phyloP scores from a whole-genome alignment of 2,888 invertebrate genomes.

The Crematogaster levior region DNA sequence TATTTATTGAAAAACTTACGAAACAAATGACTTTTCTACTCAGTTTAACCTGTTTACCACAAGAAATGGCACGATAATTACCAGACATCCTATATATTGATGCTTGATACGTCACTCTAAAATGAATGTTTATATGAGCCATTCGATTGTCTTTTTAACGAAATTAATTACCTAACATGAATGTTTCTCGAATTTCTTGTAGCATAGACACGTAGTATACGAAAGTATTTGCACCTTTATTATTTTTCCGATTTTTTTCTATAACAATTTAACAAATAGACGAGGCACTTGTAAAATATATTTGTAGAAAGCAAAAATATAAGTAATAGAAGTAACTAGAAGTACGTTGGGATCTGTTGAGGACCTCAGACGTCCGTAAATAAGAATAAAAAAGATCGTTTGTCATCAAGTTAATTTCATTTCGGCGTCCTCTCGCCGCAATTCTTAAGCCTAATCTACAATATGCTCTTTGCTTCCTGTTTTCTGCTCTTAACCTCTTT shows the following conservation, averaged over 20 bases:
- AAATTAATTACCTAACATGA: neutral
- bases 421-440: constrained; percentile 2
- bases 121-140: neutral
- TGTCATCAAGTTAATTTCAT: neutral
- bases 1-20: no score
- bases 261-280: neutral
- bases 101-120: neutral
- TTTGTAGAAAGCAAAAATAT: neutral
- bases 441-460: no score
- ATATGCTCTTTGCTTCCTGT: no score
- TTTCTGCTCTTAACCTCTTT: no score
- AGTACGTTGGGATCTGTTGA: neutral
- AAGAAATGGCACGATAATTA: no score
- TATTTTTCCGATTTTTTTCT: neutral
- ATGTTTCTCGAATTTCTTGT: no score
- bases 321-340: neutral
- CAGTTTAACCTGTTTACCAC: no score
- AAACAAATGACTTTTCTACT: no score
- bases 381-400: neutral
- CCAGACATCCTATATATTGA: no score
- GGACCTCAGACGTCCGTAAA: neutral
- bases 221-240: neutral
- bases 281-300: neutral
- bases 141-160: neutral
- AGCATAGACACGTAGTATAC: neutral